A percentile compares a stretch with the other conserved stretches of the same genome.
phyloP scores from a whole-genome alignment of 23 tunicate genomes.

The Phallusia fumigata region DNA sequence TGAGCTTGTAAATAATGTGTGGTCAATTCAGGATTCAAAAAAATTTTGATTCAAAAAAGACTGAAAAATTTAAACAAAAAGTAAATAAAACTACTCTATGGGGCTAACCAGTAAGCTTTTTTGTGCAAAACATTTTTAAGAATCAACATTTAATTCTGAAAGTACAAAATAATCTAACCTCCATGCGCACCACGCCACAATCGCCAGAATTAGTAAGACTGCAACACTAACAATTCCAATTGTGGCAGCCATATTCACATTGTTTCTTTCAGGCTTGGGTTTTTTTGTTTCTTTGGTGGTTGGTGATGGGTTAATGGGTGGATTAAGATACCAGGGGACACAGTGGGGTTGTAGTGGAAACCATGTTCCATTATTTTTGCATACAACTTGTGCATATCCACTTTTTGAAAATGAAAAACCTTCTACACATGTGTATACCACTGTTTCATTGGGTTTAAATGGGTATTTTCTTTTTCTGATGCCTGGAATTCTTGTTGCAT shows the following conservation, averaged over 20 bases:
- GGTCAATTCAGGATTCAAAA: too few species aligned
- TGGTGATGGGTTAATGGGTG: background rate
- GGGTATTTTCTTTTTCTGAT: slow-evolving; percentile 19
- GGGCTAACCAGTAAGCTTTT: too few species aligned
- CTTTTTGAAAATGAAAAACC: background rate
- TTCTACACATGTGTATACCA: slow-evolving; percentile 22
- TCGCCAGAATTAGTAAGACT: background rate
- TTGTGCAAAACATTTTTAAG: too few species aligned
- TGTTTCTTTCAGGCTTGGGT: background rate
- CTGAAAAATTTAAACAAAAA: too few species aligned
- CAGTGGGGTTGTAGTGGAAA: slow-evolving; percentile 17
- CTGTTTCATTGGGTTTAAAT: slow-evolving; percentile 29
- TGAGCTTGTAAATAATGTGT: too few species aligned
- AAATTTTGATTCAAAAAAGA: too few species aligned
- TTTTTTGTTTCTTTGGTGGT: background rate
- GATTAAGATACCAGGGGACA: background rate
- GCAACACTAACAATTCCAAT: background rate
- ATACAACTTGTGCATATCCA: background rate
- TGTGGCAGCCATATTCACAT: background rate
- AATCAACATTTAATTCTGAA: too few species aligned
- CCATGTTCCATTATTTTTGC: slow-evolving; percentile 32
- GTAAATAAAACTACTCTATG: too few species aligned
- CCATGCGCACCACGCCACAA: background rate
- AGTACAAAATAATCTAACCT: background rate
- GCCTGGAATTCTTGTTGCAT: slow-evolving; percentile 34